Evolutionary conservation across 1,140 invertebrate species (phyloP), one percentile per base, ranked within the genome.

Genomic region (Caerostris extrusa): DNA sequence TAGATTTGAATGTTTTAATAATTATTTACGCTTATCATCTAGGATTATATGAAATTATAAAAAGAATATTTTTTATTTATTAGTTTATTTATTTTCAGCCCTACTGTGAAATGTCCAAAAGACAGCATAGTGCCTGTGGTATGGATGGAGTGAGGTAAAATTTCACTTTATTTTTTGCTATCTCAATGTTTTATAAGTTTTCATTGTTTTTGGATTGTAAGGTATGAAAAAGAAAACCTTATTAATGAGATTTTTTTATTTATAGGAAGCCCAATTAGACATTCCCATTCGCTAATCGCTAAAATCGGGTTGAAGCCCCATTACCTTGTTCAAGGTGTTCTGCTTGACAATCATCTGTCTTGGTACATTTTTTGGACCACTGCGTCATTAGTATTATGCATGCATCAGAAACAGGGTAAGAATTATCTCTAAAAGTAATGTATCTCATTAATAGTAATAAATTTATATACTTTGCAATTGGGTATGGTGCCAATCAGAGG

Each of bases 131-230:
- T 94, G 34, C 93, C 93, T 86, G 87, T 94, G 3, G 10, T 94
- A 7, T 94, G 93, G 93, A 94, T 94, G 87, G 87, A 94, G 87
- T 85, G 93, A 94, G 61, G 93, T 94, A 90, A 89, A 12, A 82
- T 12, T 8, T 3, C 53, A 5, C 34, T 10, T 77, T 12, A 53
- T 77, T 71, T 69, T 19, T 71, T 77, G 50, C 10, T 5, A 5
- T 50, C 34, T 34, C 34, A 34, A 2, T 34, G 34, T 34, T 34
- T 34, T 34, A 34, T 34, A 34, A 34, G 34, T 34, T 34, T n/a
- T 34, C 34, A 34, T 34, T 34, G 34, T 34, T 34, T 34, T 34
- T 34, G 34, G 34, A 34, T 34, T 34, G 34, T 34, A 34, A 34
- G 34, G 34, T 34, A 34, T 34, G 34, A 34, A 34, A n/a, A 34